These are phyloP conservation scores for Orussus abietinus DNA, from an alignment of 1,140 invertebrate species.

Conservation along the genomic window DNA sequence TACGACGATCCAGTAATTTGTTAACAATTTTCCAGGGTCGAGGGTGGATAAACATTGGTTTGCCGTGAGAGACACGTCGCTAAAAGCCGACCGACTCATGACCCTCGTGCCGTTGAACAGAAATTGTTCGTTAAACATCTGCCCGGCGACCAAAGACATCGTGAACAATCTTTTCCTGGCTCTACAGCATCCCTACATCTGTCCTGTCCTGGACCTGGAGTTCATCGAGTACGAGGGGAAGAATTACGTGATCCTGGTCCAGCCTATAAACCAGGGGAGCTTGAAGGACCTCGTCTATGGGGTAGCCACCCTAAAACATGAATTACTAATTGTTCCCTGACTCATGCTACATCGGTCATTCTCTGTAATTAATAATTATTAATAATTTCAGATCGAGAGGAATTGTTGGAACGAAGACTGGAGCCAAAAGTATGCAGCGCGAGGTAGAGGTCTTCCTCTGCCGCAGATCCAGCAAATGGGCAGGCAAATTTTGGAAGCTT, in stretches of 20 bases:
- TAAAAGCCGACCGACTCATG: conserved; percentile 79
- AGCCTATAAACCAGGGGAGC: conserved; percentile 81
- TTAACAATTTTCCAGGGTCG: conserved; percentile 59
- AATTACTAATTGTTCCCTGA: conserved; percentile 5
- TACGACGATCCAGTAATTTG: background rate
- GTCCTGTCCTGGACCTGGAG: conserved; percentile 81
- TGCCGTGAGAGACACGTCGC: conserved; percentile 71
- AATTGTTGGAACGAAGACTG: conserved; percentile 69
- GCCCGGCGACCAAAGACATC: conserved; percentile 57
- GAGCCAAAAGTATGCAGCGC: conserved; percentile 65
- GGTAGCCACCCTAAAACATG: conserved; percentile 52
- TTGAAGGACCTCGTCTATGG: conserved; percentile 87
- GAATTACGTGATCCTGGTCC: conserved; percentile 66
- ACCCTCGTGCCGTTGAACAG: conserved; percentile 68
- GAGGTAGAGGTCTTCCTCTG: conserved; percentile 65
- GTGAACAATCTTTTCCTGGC: conserved; percentile 79
- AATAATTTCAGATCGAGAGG: conserved; percentile 42
- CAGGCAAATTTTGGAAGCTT: conserved; percentile 80
- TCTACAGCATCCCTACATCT: conserved; percentile 88
- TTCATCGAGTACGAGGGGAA: conserved; percentile 55
- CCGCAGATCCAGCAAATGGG: conserved; percentile 81
- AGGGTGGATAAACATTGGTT: conserved; percentile 87
- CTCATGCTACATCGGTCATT: conserved; percentile 6
- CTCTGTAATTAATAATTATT: conserved; percentile 5
- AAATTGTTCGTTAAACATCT: conserved; percentile 55